These are phyloP conservation scores for Chondrilla cf. caribensis DNA, from an alignment of 37 sponge, comb jelly and placozoan species.

Conservation along the genomic window DNA sequence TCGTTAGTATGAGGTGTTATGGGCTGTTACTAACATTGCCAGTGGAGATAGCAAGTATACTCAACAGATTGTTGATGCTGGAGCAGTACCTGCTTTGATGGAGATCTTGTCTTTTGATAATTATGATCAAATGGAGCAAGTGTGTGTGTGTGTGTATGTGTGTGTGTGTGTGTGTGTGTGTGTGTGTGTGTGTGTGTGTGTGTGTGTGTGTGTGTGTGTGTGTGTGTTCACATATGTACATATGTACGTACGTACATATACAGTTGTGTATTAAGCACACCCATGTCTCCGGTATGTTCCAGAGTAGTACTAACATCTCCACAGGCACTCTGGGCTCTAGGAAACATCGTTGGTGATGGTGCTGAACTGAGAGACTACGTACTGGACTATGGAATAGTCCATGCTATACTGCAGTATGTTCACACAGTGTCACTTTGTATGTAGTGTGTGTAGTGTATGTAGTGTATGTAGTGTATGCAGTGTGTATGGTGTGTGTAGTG, in stretches of 20 bases:
- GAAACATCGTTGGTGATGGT: constrained; percentile 69
- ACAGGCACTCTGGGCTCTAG: constrained; percentile 69
- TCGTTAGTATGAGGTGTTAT: constrained; percentile 70
- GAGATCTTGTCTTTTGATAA: constrained; percentile 31
- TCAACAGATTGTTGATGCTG: constrained; percentile 54
- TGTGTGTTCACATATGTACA: not conserved
- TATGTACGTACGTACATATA: too few relatives aligned
- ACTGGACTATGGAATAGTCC: constrained; percentile 22
- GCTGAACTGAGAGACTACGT: constrained; percentile 60
- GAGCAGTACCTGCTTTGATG: constrained; percentile 63
- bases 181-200: constrained; percentile 34
- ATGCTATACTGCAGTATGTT: not conserved
- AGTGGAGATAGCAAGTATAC: constrained; percentile 70
- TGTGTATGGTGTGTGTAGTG: too few relatives aligned
- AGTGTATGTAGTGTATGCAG: too few relatives aligned
- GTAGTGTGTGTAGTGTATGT: too few relatives aligned
- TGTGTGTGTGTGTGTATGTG: constrained; percentile 6
- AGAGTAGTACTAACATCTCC: too few relatives aligned
- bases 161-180: constrained; percentile 19
- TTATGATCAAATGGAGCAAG: constrained; percentile 53
- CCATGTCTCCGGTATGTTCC: not conserved
- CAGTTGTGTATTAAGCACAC: too few relatives aligned
- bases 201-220: constrained; percentile 24
- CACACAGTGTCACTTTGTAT: too few relatives aligned
- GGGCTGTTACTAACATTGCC: constrained; percentile 84